A percentile compares a stretch with the other conserved stretches of the same genome.
Evolutionary conservation across 2,797 vertebrate genomes (phyloP).

Genomic region (Ciconia nigra): DNA sequence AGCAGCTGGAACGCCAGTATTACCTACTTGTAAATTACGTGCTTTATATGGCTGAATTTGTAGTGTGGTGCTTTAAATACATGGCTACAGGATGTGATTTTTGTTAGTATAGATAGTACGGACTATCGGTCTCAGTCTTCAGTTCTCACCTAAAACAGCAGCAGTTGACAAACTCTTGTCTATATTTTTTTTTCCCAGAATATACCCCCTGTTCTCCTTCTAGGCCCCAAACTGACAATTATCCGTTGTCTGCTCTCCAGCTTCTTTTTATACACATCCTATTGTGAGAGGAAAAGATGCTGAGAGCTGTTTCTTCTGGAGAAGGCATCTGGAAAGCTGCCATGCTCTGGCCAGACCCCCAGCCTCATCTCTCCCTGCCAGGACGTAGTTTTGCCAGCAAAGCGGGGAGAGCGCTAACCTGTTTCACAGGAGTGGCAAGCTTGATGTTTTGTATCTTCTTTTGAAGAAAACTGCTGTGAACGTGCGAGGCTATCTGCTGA

Average conservation of each 20-base stretch:
- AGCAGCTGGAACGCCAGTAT: background rate
- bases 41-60: background rate
- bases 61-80: background rate
- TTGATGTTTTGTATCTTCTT: background rate
- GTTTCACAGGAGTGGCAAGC: background rate
- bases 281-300: background rate
- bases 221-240: background rate
- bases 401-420: background rate
- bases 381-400: background rate
- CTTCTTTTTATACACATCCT: background rate
- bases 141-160: background rate
- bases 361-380: background rate
- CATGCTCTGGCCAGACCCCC: background rate
- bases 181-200: background rate
- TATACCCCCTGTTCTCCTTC: background rate
- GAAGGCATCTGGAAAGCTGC: background rate
- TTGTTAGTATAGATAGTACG: background rate
- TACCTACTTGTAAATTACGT: background rate
- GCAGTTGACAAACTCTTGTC: background rate
- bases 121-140: background rate
- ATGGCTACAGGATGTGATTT: background rate
- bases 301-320: background rate
- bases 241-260: background rate
- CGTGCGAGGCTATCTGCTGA: background rate
- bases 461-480: background rate